Evolutionary conservation across 2,888 invertebrate genomes (phyloP), one percentile per base, ranked within the genome.

Genomic region (Nymphalis polychloros): DNA sequence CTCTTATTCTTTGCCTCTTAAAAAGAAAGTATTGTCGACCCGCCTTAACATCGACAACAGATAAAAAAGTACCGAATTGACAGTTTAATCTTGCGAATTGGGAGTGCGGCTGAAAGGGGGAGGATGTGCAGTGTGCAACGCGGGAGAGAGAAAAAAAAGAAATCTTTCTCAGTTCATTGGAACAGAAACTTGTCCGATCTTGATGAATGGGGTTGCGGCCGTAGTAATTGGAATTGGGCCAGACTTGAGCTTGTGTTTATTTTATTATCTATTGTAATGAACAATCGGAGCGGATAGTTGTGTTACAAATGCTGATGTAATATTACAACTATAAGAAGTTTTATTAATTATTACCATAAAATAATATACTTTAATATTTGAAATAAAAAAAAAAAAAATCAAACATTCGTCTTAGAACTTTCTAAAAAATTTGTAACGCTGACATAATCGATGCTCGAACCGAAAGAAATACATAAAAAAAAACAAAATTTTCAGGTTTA

Each of bases 1-100:
- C 8, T 27, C 23, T 53, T 27, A 46, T 46, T 46, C 35, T 59
- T 48, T 67, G 55, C 59, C 53, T 64, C 53, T 52, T 48, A 59
- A 63, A 66, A 63, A 70, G 41, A 59, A 57, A 35, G 62, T 47
- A 72, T 55, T 68, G 67, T 59, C 53, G 61, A 65, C 62, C 27
- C 70, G 68, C 66, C 71, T 71, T 72, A 70, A 70, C 64, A 59
- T 71, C 76, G 79, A 82, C 80, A 83, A 82, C 77, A 76, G 79
- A 76, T 77, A 81, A 83, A 83, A 79, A 85, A 79, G 80, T 80
- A 79, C 78, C 79, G 81, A 87, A 89, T 90, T 90, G 90, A 87
- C 88, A 90, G 87, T 89, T 88, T 88, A 89, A 89, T 88, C 86
- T 84, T 79, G 81, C 81, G 81, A 86, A 81, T 83, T 80, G 83